A percentile compares a stretch with the other conserved stretches of the same genome.
Conservation (phyloP, 2,113 vertebrate species). For the Pimephales promelas region DNA sequence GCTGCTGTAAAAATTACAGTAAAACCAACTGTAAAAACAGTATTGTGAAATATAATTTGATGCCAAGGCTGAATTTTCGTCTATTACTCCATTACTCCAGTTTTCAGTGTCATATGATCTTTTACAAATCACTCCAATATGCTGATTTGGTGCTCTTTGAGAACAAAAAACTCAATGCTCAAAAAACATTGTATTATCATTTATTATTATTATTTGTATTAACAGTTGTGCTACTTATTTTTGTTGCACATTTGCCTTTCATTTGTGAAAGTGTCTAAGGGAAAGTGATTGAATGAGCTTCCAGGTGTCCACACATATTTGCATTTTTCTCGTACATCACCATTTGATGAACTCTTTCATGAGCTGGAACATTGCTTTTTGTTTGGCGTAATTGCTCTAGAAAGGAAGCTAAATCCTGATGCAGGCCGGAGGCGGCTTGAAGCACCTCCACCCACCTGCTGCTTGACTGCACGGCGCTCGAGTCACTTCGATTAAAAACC, state of each 20-base stretch:
- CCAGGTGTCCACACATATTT: neutral
- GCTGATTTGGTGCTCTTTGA: too few species aligned
- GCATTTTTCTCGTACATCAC: neutral
- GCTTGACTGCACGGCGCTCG: neutral
- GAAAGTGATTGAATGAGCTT: neutral
- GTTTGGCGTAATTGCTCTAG: conserved; percentile 13
- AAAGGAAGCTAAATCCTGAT: conserved; percentile 5
- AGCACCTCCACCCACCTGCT: conserved; percentile 15
- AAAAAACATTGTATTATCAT: neutral
- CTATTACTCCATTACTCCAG: too few species aligned
- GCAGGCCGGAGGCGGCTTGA: neutral
- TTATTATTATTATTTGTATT: neutral
- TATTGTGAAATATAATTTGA: too few species aligned
- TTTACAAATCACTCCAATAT: too few species aligned
- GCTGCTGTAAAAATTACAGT: too few species aligned
- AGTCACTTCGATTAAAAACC: neutral
- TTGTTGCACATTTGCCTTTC: neutral
- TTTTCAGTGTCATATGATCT: too few species aligned
- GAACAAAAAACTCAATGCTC: too few species aligned
- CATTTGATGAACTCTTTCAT: neutral
- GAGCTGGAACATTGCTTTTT: conserved; percentile 5
- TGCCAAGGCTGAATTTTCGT: too few species aligned
- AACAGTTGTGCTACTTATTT: neutral
- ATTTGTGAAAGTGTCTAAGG: neutral
- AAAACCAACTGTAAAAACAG: too few species aligned